Base-by-base conservation (phyloP, 2,113 vertebrate genomes). In the Saccopteryx leptura region DNA sequence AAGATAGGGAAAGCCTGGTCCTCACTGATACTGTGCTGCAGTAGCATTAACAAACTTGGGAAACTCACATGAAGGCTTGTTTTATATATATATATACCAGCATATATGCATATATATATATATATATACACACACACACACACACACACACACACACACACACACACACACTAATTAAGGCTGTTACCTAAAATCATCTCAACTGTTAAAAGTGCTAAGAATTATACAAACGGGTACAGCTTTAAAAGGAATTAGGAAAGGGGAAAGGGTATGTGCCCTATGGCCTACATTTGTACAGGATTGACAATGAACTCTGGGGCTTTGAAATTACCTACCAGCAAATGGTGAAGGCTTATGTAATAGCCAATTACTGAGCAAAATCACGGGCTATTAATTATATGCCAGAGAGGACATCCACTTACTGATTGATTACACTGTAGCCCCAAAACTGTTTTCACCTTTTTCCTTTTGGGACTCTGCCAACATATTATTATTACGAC, bases 381-480 rank as follows among this genome's bases (percentile, higher is more conserved):
- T 94, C 14, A 66, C 96, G 90, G 69, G 94, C 80, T 96, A 97
- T 98, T 98, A 98, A 98, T 98, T 98, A 97, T 81, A 97, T 33
- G 3, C 52, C 94, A 97, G 84, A n/a, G 12, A 96, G 79, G 88
- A 82, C 56, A 92, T 90, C 74, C 93, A 94, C 90, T 87, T 88
- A 85, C 81, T 99, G 99, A 99, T 97, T 98, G 98, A 99, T 98
- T 98, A 97, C 92, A 94, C 52, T 93, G 88, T 92, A 91, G 75
- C 93, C 88, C 95, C 78, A 96, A 97, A 98, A 97, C 94, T 96
- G 76, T 97, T 98, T 96, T 98, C 97, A 97, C 94, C 66, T 88
- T 94, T 91, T 96, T 95, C 93, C 95, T 91, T 97, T 95, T 92
- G 93, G 97, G 97, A 96, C 82, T 94, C 39, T 88, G 96, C 86